Evolutionary conservation across 2,888 invertebrate species (phyloP), one percentile per base, ranked within the genome.

Genomic region (Thelaira solivaga): DNA sequence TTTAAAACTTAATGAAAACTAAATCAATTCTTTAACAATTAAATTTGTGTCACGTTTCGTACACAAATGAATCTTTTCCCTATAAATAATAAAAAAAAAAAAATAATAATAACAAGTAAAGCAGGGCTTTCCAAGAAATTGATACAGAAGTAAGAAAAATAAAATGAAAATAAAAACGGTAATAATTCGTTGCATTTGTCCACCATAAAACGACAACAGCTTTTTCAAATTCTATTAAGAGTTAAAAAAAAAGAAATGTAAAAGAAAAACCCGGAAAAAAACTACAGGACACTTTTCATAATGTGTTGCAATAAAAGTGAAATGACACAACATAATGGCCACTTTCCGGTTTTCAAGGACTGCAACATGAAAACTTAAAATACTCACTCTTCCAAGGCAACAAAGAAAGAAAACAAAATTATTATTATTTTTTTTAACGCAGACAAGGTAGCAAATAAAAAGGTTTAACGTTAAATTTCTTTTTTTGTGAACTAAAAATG

Each of bases 241-340:
- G 6, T 2, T 22, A 31, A 22, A 10, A n/a, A 49, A 39, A 49
- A 53, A 26, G 39, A 7, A 5, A 11, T n/a, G n/a, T n/a, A n/a
- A n/a, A n/a, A n/a, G n/a, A n/a, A n/a, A n/a, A n/a, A n/a, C n/a
- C 13, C 18, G 10, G 24, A 59, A 43, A 31, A 7, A n/a, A 36
- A 36, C n/a, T 39, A 22, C 5, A 31, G 18, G 39, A 67, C 41
- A 16, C 13, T 61, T 11, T 34, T 64, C 49, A 62, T 18, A 45
- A 78, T 69, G 68, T 69, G 74, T 74, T 61, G 45, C 74, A 78
- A 78, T 72, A 74, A 69, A 31, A 65, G 61, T 53, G 65, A 80
- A 81, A 72, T 81, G 81, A 75, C 80, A 79, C 76, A 76, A 74
- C 73, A 79, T 81, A 81, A 81, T 81, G 74, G 79, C 81, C 65